Base-by-base conservation (phyloP, 53 echinoderm and acorn worm genomes). In the Glandiceps talaboti region DNA sequence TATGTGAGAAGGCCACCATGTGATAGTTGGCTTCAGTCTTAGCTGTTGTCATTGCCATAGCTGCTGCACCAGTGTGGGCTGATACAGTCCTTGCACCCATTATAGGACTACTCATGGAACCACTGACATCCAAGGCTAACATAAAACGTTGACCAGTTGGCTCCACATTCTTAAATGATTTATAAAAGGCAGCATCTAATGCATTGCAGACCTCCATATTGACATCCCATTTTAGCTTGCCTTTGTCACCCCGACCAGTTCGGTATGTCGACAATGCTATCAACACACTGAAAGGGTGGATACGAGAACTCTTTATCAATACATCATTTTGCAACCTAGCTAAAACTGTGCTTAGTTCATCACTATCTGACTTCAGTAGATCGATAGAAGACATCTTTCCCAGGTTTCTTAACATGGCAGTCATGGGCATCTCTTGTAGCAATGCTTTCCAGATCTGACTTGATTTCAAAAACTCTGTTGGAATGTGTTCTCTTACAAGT, bases 81-180 rank as follows among this genome's bases (percentile, higher is more conserved):
- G 92, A 88, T 33, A 96, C 85, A 73, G 86, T 90, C 20, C 82
- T 82, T 0, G 90, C 85, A 1, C 96, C 96, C 77, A 92, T 92
- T 14, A 96, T 92, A 31, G 92, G 92, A 28, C 92, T 92, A 27
- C 80, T 80, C 96, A 96, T 96, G 29, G 96, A 90, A 0, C 88
- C 88, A 80, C 96, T 96, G 32, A 96, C 91, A 73, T 96, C 96
- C 0, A 96, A 83, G 27, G 92, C 87, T 1, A 96, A 85, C 25
- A 96, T 81, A 30, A 83, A 92, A 26, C 92, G 82, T 72, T 96
- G 92, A 30, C 86, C 89, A 0, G 91, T 96, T 14, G 90, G 83
- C 74, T 96, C 89, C 1, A 93, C 82, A 84, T 83, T 89, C 89
- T 89, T 87, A 81, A 92, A 92, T 12, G 92, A 79, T 30, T 82